Evolutionary conservation across 2,888 invertebrate species (phyloP).

Genomic region (Mystacides longicornis): DNA sequence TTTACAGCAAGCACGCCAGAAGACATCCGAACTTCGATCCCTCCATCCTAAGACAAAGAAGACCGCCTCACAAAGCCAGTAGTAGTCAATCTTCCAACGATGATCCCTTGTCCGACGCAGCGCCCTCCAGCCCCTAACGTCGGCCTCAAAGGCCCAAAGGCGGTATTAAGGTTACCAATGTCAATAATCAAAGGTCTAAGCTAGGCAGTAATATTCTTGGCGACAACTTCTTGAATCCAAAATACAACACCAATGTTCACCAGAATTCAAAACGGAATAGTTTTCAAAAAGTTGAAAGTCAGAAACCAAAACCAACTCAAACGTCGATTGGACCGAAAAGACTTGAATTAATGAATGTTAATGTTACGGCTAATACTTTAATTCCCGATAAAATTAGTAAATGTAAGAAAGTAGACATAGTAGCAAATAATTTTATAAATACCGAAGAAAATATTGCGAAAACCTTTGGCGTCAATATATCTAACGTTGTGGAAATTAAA

Average conservation of each 20-base stretch:
- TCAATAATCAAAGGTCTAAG: not conserved
- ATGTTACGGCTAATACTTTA: not conserved
- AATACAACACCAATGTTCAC: not conserved
- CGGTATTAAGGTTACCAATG: not conserved
- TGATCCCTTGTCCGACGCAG: conserved; percentile 43
- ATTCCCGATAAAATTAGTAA: not conserved
- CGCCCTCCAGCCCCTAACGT: conserved; percentile 43
- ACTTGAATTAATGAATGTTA: not conserved
- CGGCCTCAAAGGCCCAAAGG: conserved; percentile 40
- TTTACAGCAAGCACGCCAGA: conserved; percentile 53
- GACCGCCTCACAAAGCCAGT: conserved; percentile 44
- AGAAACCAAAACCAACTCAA: not conserved
- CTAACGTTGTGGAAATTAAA: not conserved
- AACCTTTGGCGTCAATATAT: not conserved
- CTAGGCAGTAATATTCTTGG: not conserved
- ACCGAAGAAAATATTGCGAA: not conserved
- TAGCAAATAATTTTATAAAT: not conserved
- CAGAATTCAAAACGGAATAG: not conserved
- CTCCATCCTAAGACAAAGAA: conserved; percentile 44
- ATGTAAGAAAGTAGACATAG: not conserved
- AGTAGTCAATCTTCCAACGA: conserved; percentile 46
- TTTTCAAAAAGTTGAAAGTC: not conserved
- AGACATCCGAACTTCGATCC: conserved; percentile 57
- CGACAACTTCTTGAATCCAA: not conserved
- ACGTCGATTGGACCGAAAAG: not conserved